A percentile compares a stretch with the other conserved stretches of the same genome.
phyloP scores from a whole-genome alignment of 2,113 vertebrate species.

The Neopipo cinnamomea region DNA sequence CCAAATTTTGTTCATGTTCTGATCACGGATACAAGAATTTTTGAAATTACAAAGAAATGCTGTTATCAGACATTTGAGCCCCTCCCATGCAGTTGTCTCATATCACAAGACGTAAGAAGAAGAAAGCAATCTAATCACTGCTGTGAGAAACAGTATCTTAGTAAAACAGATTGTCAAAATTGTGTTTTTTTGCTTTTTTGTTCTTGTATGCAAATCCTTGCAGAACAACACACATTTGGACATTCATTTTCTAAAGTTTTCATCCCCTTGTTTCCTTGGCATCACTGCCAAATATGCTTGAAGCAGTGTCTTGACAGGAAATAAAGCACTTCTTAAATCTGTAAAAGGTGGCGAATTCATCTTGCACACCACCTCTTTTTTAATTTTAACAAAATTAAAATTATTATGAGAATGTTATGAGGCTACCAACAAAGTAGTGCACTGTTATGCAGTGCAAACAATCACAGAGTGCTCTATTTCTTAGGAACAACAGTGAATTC shows the following conservation, averaged over 20 bases:
- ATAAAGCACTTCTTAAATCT: not conserved
- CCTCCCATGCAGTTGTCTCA: not conserved
- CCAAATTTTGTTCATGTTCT: not conserved
- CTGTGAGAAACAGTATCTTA: slow-evolving; percentile 5
- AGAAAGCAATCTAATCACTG: not conserved
- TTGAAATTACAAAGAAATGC: not conserved
- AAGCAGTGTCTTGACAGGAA: slow-evolving; percentile 12
- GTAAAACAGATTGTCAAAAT: slow-evolving; percentile 27
- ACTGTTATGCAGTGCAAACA: not conserved
- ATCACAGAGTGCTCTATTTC: not conserved
- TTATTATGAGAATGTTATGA: not conserved
- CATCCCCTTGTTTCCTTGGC: not conserved
- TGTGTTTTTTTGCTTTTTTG: not conserved
- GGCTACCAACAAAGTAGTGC: not conserved
- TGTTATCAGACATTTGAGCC: not conserved
- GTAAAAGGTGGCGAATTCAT: not conserved
- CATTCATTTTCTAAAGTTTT: not conserved
- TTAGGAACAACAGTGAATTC: not conserved
- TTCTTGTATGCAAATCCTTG: not conserved
- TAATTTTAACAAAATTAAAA: not conserved
- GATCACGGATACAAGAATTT: not conserved
- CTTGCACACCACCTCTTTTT: not conserved
- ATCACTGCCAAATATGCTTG: not conserved
- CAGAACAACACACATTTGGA: not conserved
- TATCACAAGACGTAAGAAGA: not conserved